Evolutionary conservation across 2,113 vertebrate genomes (phyloP).

Genomic region (Podarcis cretensis): DNA sequence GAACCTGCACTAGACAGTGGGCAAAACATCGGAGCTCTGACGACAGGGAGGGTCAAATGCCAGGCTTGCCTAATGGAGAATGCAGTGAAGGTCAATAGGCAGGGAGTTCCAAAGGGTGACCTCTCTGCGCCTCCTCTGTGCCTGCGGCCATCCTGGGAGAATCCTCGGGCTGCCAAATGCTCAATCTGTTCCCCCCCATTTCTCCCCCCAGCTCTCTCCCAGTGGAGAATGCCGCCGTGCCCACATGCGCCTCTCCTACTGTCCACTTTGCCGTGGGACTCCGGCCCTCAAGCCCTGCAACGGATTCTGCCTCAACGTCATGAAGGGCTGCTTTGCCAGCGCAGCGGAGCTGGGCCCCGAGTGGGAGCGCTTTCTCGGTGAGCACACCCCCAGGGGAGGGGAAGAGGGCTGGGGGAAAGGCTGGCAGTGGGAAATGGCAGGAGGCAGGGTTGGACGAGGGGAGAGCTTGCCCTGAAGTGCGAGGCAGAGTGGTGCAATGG

Average conservation of each 20-base stretch:
- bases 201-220: slow-evolving; percentile 74
- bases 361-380: slow-evolving; percentile 89
- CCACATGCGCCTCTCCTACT: slow-evolving; percentile 88
- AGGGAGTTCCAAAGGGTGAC: too few species aligned
- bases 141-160: too few species aligned
- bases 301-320: slow-evolving; percentile 89
- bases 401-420: neutral
- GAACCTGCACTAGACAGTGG: too few species aligned
- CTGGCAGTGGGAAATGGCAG: neutral
- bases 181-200: neutral
- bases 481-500: neutral
- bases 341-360: slow-evolving; percentile 84
- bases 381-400: slow-evolving; percentile 20
- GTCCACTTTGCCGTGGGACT: slow-evolving; percentile 84
- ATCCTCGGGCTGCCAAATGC: neutral
- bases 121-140: too few species aligned
- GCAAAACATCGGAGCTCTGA: too few species aligned
- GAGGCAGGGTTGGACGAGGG: neutral
- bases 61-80: too few species aligned
- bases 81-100: too few species aligned
- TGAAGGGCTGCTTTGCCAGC: slow-evolving; percentile 88
- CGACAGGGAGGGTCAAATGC: too few species aligned
- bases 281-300: slow-evolving; percentile 82
- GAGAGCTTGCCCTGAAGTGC: neutral
- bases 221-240: slow-evolving; percentile 82